phyloP scores from a whole-genome alignment of 2,113 vertebrate species.

The Verasper variegatus region DNA sequence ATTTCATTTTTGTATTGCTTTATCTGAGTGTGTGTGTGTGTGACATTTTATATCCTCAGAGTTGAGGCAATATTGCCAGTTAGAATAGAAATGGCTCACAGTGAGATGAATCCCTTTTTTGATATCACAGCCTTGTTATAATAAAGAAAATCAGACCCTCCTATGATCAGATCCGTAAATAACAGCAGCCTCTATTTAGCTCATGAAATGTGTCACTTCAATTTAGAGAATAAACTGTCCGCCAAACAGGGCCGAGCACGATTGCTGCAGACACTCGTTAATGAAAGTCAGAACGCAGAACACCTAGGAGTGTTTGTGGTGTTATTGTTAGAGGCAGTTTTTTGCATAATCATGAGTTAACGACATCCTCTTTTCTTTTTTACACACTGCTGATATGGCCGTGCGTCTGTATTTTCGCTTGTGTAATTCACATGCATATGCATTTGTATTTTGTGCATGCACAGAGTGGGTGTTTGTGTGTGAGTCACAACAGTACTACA shows the following conservation, averaged over 20 bases:
- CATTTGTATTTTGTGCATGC: slow-evolving; percentile 20
- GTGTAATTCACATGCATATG: neutral
- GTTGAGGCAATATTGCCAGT: slow-evolving; percentile 4
- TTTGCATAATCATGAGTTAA: slow-evolving; percentile 49
- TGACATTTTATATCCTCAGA: neutral
- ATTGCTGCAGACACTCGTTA: slow-evolving; percentile 37
- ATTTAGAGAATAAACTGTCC: slow-evolving; percentile 41
- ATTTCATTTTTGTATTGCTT: slow-evolving; percentile 24
- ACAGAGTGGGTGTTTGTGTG: slow-evolving; percentile 34
- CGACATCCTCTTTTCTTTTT: slow-evolving; percentile 12
- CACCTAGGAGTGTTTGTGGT: slow-evolving; percentile 10
- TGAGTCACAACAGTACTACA: slow-evolving; percentile 54
- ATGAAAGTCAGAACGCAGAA: slow-evolving; percentile 33
- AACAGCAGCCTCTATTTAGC: slow-evolving; percentile 35
- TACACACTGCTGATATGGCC: neutral
- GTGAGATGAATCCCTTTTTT: neutral
- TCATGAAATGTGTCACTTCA: slow-evolving; percentile 53
- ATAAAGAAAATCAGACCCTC: neutral
- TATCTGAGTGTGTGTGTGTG: neutral
- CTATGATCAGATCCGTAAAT: slow-evolving; percentile 37
- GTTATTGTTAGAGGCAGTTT: slow-evolving; percentile 20
- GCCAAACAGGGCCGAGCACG: slow-evolving; percentile 28
- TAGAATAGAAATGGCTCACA: slow-evolving; percentile 3
- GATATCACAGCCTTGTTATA: slow-evolving; percentile 16
- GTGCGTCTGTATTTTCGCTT: neutral